phyloP scores from a whole-genome alignment of 2,888 invertebrate genomes.

The Diaperis boleti region DNA sequence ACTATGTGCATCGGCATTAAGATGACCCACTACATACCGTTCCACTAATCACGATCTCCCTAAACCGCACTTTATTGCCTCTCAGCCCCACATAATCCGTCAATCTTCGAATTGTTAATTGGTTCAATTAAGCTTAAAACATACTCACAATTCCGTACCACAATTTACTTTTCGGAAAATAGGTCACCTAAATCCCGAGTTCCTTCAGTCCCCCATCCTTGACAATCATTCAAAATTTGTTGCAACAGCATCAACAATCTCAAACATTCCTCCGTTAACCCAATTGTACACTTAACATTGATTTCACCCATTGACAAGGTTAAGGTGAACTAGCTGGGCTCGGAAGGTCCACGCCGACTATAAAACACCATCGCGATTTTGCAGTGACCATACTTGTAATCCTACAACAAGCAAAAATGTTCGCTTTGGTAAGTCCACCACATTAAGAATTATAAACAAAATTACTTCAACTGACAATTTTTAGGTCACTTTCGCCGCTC shows the following conservation, averaged over 20 bases:
- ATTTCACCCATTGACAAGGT: constrained; percentile 26
- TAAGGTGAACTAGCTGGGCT: constrained; percentile 28
- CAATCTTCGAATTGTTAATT: constrained; percentile 13
- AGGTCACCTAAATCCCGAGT: constrained; percentile 7
- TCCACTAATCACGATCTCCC: not conserved
- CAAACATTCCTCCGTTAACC: constrained; percentile 12
- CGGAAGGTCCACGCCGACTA: not conserved
- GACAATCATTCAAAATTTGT: not conserved
- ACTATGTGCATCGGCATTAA: constrained; percentile 1
- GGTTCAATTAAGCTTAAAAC: constrained; percentile 9
- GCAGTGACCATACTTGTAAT: constrained; percentile 1
- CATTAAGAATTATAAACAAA: too few species aligned
- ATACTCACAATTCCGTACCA: not conserved
- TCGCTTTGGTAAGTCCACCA: constrained; percentile 36
- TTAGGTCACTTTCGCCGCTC: constrained; percentile 68
- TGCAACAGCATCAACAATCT: not conserved
- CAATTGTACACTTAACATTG: constrained; percentile 15
- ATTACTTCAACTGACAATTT: not conserved
- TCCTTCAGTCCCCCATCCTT: not conserved
- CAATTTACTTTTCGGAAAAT: constrained; percentile 12
- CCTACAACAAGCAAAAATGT: constrained; percentile 30
- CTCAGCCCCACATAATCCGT: constrained; percentile 3
- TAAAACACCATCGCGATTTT: constrained; percentile 19
- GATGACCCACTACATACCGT: constrained; percentile 1
- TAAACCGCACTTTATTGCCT: constrained; percentile 4